Evolutionary conservation across 1,140 invertebrate species (phyloP), one percentile per base, ranked within the genome.

Genomic region (Charaxes varanes): DNA sequence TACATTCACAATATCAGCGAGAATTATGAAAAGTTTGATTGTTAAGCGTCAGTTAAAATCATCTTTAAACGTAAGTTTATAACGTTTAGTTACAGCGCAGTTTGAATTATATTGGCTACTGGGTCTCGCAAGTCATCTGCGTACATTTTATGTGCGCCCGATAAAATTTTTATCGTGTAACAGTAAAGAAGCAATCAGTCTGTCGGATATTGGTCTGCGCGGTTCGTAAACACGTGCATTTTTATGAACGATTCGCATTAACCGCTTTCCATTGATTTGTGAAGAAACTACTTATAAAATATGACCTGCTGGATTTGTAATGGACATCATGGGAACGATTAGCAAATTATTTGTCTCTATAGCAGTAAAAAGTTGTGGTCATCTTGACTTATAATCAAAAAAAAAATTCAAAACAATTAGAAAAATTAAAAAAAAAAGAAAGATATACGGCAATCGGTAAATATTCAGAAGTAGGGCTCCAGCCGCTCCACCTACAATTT

Each of bases 131-230:
- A 70, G 60, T 76, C 68, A 64, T 70, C 70, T 57, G 53, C 58
- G 77, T 72, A 79, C 68, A 76, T 67, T 82, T 82, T 82, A 79
- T 62, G 68, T 58, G 56, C 66, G 65, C 62, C 66, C 71, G 78
- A 78, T 82, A 82, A 82, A 82, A 73, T 49, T 73, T 79, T 82
- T 82, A 82, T 79, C 62, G 72, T 82, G 78, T 82, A 78, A 80
- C 78, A 74, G 71, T 78, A 82, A 82, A 82, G 78, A 78, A 79
- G 78, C 78, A 82, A 82, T 82, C 78, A 76, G 73, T 77, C 71
- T 59, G 64, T 62, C 50, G 67, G 66, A 76, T 82, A 79, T 82
- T 79, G 74, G 72, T 61, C 64, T 67, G 68, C 58, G 63, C 60
- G 59, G 63, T 76, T 53, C 61, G 71, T 82, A 82, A 79, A 82